Evolutionary conservation across 1,140 invertebrate species (phyloP).

Genomic region (Euwallacea fornicatus): DNA sequence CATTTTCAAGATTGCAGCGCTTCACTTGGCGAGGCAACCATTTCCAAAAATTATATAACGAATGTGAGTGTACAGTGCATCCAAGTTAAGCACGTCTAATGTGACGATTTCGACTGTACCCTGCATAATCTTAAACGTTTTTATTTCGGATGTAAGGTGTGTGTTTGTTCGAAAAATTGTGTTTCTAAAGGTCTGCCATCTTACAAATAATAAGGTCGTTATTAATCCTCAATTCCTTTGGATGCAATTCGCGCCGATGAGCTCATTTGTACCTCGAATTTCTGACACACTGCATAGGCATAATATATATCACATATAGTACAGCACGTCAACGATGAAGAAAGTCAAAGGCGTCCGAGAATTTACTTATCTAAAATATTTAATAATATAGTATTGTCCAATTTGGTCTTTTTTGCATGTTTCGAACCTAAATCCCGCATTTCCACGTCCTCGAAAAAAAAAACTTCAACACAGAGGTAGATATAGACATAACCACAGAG

Average conservation of each 20-base stretch:
- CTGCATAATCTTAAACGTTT: too few species aligned
- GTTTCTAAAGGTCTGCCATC: too few species aligned
- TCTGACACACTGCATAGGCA: not conserved
- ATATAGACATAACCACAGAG: slow-evolving; percentile 19
- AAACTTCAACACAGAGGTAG: slow-evolving; percentile 41
- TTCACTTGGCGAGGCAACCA: too few species aligned
- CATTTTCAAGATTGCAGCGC: too few species aligned
- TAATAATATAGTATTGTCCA: slow-evolving; percentile 49
- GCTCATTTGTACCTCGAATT: not conserved
- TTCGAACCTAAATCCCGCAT: slow-evolving; percentile 35
- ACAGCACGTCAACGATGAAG: slow-evolving; percentile 47
- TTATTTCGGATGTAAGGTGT: too few species aligned
- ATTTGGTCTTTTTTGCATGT: slow-evolving; percentile 41
- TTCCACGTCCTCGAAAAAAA: slow-evolving; percentile 44
- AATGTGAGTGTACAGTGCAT: too few species aligned
- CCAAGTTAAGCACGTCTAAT: too few species aligned
- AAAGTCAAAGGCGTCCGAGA: slow-evolving; percentile 38
- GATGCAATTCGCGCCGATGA: not conserved
- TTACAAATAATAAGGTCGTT: too few species aligned
- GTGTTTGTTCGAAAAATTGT: too few species aligned
- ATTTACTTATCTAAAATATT: slow-evolving; percentile 7
- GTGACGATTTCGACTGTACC: too few species aligned
- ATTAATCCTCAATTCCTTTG: too few species aligned
- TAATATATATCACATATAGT: slow-evolving; percentile 54
- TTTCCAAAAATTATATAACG: too few species aligned